Evolutionary conservation across 2,113 vertebrate species (phyloP), one percentile per base, ranked within the genome.

Genomic region (Oophaga pumilio): DNA sequence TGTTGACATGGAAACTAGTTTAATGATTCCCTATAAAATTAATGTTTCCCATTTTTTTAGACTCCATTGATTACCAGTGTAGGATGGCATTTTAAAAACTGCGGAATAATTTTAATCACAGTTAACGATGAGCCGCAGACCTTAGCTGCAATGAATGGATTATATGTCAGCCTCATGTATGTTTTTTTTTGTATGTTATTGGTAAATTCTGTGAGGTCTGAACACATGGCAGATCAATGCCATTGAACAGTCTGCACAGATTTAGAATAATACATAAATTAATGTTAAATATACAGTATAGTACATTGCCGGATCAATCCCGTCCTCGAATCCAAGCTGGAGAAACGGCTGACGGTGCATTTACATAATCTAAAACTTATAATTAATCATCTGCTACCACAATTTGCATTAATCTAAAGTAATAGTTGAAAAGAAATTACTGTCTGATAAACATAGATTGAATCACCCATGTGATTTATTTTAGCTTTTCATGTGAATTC

Each of bases 181-280:
- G 69, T 11, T 74, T 82, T 86, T n/a, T 79, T 82, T 57, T 86
- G 79, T 76, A 43, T 83, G 79, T 87, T 87, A 87, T 83, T 66
- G 69, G 66, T 49, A 76, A 87, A 83, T 60, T 76, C 57, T 26
- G 59, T 76, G 22, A 28, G 68, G 57, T 87, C 86, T 24, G 86
- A 82, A 76, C 79, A 82, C 52, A 64, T 57, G 49, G 69, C 59
- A 26, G 59, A 83, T 87, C 86, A 82, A 87, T 87, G 57, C 18
- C 82, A 87, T 83, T 66, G 86, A 87, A 73, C 24, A 76, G 69
- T 66, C 68, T 53, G 59, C 49, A 76, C 43, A 26, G 69, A 87
- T 76, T 82, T 82, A 76, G 86, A 82, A 82, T 87, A 87, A 82
- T 87, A 74, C 79, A 66, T 87, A 74, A 80, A 87, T 86, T 57